Conservation (phyloP, 2,888 invertebrate genomes). For the Drosophila flavopinicola region DNA sequence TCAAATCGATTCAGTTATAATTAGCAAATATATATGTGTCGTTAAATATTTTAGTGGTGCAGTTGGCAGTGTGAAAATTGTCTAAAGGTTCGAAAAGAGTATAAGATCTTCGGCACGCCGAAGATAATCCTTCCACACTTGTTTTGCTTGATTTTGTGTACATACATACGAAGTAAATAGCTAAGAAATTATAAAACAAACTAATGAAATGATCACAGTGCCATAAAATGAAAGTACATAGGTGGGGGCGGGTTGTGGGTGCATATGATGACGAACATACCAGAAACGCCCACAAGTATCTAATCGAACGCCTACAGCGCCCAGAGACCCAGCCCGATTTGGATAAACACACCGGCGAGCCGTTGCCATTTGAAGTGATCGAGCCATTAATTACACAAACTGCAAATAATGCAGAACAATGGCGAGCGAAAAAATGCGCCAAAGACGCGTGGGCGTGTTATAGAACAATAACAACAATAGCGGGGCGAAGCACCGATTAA, state of each 20-base stretch:
- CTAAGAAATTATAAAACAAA: background rate
- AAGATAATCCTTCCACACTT: too few relatives aligned
- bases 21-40: too few relatives aligned
- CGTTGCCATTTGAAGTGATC: constrained; percentile 41
- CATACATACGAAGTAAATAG: too few relatives aligned
- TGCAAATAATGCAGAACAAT: constrained; percentile 72
- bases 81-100: too few relatives aligned
- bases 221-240: constrained; percentile 26
- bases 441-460: constrained; percentile 21
- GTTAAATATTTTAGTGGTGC: too few relatives aligned
- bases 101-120: too few relatives aligned
- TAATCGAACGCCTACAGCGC: constrained; percentile 18
- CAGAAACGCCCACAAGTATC: constrained; percentile 24
- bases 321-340: constrained; percentile 28
- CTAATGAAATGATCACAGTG: background rate
- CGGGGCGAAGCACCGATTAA: background rate
- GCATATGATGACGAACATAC: constrained; percentile 29
- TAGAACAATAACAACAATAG: constrained; percentile 38
- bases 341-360: constrained; percentile 29
- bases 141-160: too few relatives aligned
- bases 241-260: constrained; percentile 32
- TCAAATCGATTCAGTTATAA: too few relatives aligned
- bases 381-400: constrained; percentile 56
- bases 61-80: too few relatives aligned
- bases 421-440: constrained; percentile 10